phyloP scores from a whole-genome alignment of 2,797 vertebrate genomes.

The Echeneis naucrates region DNA sequence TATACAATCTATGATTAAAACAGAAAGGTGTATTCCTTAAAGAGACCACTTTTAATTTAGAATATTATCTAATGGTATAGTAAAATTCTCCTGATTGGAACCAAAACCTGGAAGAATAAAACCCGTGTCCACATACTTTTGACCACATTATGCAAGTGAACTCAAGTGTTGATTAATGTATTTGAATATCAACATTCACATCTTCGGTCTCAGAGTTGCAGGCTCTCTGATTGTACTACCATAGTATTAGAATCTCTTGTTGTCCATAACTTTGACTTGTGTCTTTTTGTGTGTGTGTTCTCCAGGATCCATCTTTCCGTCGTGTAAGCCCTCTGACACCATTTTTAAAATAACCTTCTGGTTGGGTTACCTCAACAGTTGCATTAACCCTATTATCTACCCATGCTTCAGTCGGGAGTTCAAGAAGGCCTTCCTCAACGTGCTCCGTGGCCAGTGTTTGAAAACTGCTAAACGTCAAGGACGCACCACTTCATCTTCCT shows the following conservation, averaged over 20 bases:
- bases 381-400: conserved; percentile 98
- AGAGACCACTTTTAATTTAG: background rate
- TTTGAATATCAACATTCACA: too few species aligned
- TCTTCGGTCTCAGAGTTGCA: too few species aligned
- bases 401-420: conserved; percentile 97
- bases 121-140: too few species aligned
- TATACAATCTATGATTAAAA: too few species aligned
- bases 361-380: conserved; percentile 99
- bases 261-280: conserved; percentile 9
- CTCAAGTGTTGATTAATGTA: too few species aligned
- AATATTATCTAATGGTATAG: background rate
- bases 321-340: conserved; percentile 92
- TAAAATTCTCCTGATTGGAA: background rate
- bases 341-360: conserved; percentile 98
- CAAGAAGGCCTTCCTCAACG: conserved; percentile 93
- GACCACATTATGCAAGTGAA: too few species aligned
- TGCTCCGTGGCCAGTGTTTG: conserved; percentile 89
- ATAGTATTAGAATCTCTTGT: background rate
- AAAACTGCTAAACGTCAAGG: conserved; percentile 65
- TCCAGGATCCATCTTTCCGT: conserved; percentile 94
- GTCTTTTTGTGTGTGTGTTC: conserved; percentile 28
- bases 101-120: too few species aligned
- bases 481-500: conserved; percentile 57
- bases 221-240: background rate
- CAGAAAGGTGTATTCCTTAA: too few species aligned